phyloP scores from a whole-genome alignment of 92 coral and sea anemone species.

The Umimayanthus chanpuru region DNA sequence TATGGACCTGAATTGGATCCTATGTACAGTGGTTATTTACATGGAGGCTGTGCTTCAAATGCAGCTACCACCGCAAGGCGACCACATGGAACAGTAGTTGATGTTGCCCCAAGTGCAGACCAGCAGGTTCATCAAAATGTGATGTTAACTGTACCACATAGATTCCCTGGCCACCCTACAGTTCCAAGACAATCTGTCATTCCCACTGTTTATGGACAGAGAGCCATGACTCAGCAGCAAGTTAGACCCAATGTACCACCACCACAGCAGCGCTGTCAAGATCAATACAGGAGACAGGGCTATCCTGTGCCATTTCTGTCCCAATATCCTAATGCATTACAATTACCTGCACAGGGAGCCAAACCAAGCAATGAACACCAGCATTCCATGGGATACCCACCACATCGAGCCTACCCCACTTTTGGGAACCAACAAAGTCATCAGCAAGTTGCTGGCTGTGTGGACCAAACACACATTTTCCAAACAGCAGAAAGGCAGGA shows the following conservation, averaged over 20 bases:
- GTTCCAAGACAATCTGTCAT: too few relatives aligned
- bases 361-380: not conserved
- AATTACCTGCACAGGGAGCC: not conserved
- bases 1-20: not conserved
- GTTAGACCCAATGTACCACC: not conserved
- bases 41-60: not conserved
- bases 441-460: not conserved
- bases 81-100: not conserved
- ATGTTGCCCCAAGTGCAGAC: not conserved
- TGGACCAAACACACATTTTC: too few relatives aligned
- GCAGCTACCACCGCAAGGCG: not conserved
- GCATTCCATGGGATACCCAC: not conserved
- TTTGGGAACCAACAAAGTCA: too few relatives aligned
- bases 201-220: not conserved
- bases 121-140: not conserved
- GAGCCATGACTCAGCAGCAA: not conserved
- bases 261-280: not conserved
- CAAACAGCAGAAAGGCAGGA: not conserved
- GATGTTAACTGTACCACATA: not conserved
- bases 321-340: not conserved
- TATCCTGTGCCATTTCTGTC: too few relatives aligned
- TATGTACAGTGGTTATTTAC: not conserved
- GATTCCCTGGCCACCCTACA: not conserved
- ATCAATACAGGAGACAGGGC: not conserved
- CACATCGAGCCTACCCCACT: not conserved